phyloP scores from a whole-genome alignment of 2,888 invertebrate genomes.

The Octonoba sinensis region DNA sequence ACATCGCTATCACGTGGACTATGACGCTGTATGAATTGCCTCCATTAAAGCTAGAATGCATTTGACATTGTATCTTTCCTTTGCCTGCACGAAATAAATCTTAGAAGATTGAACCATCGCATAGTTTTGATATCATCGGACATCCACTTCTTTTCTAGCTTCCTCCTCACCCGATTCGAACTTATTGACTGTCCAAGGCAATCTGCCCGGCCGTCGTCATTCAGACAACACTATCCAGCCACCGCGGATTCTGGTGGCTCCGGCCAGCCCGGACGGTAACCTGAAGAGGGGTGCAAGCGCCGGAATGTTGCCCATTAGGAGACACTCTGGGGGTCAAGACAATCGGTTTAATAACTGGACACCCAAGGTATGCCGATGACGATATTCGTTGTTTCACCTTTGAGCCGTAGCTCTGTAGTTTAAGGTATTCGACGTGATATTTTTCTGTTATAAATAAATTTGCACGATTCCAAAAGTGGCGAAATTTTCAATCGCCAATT shows the following conservation, averaged over 20 bases:
- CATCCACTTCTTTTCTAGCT: constrained; percentile 18
- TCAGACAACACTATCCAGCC: constrained; percentile 94
- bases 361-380: constrained; percentile 38
- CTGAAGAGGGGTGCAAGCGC: constrained; percentile 53
- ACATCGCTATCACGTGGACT: too few species aligned
- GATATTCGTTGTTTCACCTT: not conserved
- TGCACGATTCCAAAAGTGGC: too few species aligned
- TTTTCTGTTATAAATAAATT: too few species aligned
- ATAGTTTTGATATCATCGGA: not conserved
- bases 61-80: too few species aligned
- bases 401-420: not conserved
- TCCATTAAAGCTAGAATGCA: too few species aligned
- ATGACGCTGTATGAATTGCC: too few species aligned
- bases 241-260: constrained; percentile 85
- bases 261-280: constrained; percentile 79
- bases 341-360: constrained; percentile 65
- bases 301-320: constrained; percentile 81
- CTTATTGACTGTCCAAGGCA: constrained; percentile 85
- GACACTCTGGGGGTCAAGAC: constrained; percentile 92
- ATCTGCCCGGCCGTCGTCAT: constrained; percentile 86
- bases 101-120: too few species aligned
- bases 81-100: too few species aligned
- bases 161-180: constrained; percentile 79
- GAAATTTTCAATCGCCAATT: too few species aligned
- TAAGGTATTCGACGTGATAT: too few species aligned